A percentile compares a stretch with the other conserved stretches of the same genome.
phyloP scores from a whole-genome alignment of 2,888 invertebrate species.

The Aelia acuminata region DNA sequence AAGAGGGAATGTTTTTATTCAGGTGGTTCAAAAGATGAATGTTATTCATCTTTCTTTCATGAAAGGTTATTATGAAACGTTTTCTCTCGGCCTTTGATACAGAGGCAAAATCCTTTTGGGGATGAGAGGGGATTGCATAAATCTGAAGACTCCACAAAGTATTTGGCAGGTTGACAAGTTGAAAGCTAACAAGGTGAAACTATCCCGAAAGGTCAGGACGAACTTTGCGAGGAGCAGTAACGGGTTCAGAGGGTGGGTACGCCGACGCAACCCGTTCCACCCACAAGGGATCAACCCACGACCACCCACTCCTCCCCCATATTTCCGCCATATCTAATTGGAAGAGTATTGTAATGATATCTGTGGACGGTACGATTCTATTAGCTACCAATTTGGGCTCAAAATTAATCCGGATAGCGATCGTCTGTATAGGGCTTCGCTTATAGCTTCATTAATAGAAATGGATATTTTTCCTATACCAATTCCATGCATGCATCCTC shows the following conservation, averaged over 20 bases:
- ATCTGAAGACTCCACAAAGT: not conserved
- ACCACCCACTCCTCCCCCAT: not conserved
- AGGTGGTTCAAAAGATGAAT: no score
- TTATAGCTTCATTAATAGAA: not conserved
- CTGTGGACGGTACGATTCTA: not conserved
- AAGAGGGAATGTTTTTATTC: no score
- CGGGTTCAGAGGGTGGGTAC: not conserved
- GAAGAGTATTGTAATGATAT: not conserved
- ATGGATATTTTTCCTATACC: not conserved
- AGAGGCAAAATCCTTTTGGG: not conserved
- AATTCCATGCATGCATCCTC: no score
- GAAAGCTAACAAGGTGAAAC: conserved; percentile 4
- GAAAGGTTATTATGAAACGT: not conserved
- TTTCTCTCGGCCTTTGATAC: not conserved
- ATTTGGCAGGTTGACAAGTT: conserved; percentile 29
- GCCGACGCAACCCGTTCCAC: not conserved
- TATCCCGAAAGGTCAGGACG: not conserved
- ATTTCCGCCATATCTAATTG: not conserved
- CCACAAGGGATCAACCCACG: not conserved
- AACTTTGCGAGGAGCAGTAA: not conserved
- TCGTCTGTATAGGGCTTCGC: not conserved
- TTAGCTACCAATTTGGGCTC: not conserved
- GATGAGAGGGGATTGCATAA: not conserved
- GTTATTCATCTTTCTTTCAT: no score
- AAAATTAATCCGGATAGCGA: not conserved